These are phyloP conservation scores for Zaprionus obscuricornis DNA, from an alignment of 2,888 invertebrate genomes.

Conservation along the genomic window DNA sequence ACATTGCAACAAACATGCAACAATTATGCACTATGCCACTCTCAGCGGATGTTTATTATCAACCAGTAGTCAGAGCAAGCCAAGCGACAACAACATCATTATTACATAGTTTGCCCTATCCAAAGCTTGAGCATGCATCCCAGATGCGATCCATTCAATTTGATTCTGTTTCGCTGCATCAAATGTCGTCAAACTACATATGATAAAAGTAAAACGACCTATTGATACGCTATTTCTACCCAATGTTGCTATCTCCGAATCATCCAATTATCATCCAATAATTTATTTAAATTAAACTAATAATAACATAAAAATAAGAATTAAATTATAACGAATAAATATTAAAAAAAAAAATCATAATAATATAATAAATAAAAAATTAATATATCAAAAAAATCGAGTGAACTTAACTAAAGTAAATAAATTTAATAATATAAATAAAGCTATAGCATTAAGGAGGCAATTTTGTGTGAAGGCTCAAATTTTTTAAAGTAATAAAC, in stretches of 20 bases:
- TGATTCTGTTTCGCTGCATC: conserved; percentile 15
- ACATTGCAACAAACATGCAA: conserved; percentile 70
- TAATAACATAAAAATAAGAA: too few relatives aligned
- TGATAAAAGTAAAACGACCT: background rate
- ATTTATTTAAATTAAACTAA: too few relatives aligned
- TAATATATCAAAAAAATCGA: too few relatives aligned
- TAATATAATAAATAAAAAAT: too few relatives aligned
- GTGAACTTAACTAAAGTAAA: too few relatives aligned
- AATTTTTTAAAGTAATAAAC: too few relatives aligned
- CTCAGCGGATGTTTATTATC: conserved; percentile 66
- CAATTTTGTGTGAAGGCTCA: too few relatives aligned
- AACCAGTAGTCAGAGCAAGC: conserved; percentile 31
- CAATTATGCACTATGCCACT: conserved; percentile 58
- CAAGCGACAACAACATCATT: conserved; percentile 64
- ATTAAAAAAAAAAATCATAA: too few relatives aligned
- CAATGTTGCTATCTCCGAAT: background rate
- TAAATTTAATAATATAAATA: too few relatives aligned
- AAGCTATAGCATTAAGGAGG: too few relatives aligned
- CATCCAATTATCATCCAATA: too few relatives aligned
- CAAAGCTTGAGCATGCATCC: conserved; percentile 3
- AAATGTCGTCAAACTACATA: background rate
- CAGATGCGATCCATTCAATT: conserved; percentile 18
- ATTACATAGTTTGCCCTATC: conserved; percentile 41
- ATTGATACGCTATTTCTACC: conserved; percentile 9
- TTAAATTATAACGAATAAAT: too few relatives aligned